A percentile compares a stretch with the other conserved stretches of the same genome.
Evolutionary conservation across 1,140 invertebrate species (phyloP).

Genomic region (Camponotus pennsylvanicus): DNA sequence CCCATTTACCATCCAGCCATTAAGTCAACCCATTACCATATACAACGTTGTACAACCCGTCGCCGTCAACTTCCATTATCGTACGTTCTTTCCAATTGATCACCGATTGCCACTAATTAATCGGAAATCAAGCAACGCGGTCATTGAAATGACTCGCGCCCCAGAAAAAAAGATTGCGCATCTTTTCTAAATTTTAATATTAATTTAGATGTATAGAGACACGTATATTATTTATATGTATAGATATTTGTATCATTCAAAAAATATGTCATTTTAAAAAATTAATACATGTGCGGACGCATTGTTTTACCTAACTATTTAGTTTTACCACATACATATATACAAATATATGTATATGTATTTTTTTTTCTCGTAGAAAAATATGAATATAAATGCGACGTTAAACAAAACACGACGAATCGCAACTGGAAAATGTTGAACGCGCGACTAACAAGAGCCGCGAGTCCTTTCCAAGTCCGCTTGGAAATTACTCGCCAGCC

Average conservation of each 20-base stretch:
- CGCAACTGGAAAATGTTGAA: neutral
- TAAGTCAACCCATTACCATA: slow-evolving; percentile 62
- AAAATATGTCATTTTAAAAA: too few species aligned
- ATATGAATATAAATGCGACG: slow-evolving; percentile 18
- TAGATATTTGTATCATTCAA: too few species aligned
- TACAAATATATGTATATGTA: neutral
- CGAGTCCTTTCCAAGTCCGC: slow-evolving; percentile 14
- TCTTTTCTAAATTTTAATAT: neutral
- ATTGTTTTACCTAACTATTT: too few species aligned
- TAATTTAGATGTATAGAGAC: neutral
- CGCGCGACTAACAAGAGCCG: slow-evolving; percentile 18
- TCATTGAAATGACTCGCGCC: neutral
- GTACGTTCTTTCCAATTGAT: slow-evolving; percentile 57
- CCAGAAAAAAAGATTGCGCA: neutral
- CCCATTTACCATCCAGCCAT: slow-evolving; percentile 59
- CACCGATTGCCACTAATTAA: slow-evolving; percentile 49
- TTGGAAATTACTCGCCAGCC: slow-evolving; percentile 31
- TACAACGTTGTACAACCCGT: slow-evolving; percentile 52
- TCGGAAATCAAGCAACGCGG: neutral
- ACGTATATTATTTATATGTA: too few species aligned
- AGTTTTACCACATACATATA: neutral
- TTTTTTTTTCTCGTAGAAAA: neutral
- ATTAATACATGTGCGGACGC: too few species aligned
- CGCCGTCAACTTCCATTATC: slow-evolving; percentile 51
- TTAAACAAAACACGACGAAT: neutral